Base-by-base conservation (phyloP, 2,888 invertebrate species). In the Yponomeuta evonymella region DNA sequence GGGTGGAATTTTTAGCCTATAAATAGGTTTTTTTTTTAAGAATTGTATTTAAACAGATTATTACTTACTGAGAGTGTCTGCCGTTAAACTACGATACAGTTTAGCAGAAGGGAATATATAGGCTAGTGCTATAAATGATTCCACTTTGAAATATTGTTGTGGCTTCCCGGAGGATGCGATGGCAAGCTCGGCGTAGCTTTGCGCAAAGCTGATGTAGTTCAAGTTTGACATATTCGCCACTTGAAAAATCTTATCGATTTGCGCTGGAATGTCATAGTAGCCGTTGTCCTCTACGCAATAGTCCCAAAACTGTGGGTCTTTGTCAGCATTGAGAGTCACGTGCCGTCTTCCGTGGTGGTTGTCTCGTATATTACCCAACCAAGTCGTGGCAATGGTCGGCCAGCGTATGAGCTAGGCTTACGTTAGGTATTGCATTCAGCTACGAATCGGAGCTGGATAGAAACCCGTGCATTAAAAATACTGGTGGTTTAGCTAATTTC, bases 261-360 rank as follows among this genome's bases (percentile, higher is more conserved):
- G 94, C 0, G 95, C 93, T 4, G 96, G 96, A 12, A 96, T 76
- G 83, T 97, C 97, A 76, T 87, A 93, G 63, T 87, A 79, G 0
- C 94, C 95, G 82, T 96, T 95, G 78, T 96, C 94, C 79, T 96
- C 95, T 93, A 94, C 96, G 73, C 95, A 95, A 75, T 93, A 94
- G 58, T 90, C 78, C 94, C 94, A 94, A 76, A 87, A 94, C 65
- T 85, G 78, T n/a, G 73, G 51, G 58, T 89, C 83, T 65, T 15
- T 65, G 0, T 67, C 73, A 3, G 84, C 75, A 67, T 82, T 72
- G 81, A 79, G 73, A 0, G 79, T 80, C 1, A 77, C 75, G 76
- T 95, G 95, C 29, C 81, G 84, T 64, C 85, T 82, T 10, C 92
- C 89, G 77, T 94, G 94, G 1, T 29, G 36, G 48, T 71, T 72